Conservation (phyloP, 2,113 vertebrate genomes). For the Bubo blakistoni region DNA sequence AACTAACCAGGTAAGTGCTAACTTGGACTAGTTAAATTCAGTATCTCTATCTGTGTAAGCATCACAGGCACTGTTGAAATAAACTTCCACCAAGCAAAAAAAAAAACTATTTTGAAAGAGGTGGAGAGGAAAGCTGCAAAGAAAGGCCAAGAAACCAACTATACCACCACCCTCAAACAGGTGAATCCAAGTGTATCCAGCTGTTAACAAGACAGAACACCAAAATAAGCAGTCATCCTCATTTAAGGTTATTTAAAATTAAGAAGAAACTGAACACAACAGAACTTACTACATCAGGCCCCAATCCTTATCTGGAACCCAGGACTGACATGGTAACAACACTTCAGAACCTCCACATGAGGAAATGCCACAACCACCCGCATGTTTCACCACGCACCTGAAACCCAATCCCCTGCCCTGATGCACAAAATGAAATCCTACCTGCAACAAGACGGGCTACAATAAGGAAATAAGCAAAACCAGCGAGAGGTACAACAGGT, state of each 20-base stretch:
- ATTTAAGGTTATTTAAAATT: not conserved
- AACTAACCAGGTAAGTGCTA: too few relatives aligned
- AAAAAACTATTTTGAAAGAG: not conserved
- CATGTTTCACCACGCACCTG: not conserved
- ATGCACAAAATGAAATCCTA: accelerated
- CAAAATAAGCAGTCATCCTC: not conserved
- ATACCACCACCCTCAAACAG: not conserved
- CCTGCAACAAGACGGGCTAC: not conserved
- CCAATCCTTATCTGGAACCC: not conserved
- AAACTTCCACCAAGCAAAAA: not conserved
- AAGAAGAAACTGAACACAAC: not conserved
- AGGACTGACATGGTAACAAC: accelerated
- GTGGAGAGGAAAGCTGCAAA: not conserved
- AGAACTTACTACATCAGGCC: not conserved
- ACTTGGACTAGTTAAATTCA: not conserved
- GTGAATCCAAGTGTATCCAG: not conserved
- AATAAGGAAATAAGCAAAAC: not conserved
- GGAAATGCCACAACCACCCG: not conserved
- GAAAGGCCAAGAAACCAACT: not conserved
- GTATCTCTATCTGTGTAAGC: accelerated
- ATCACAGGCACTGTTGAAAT: not conserved
- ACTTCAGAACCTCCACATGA: not conserved
- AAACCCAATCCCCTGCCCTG: not conserved
- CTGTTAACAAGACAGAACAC: not conserved
- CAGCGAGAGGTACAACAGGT: not conserved